Percentiles rank a stretch among this genome's conserved stretches.
phyloP scores from a whole-genome alignment of 2,797 vertebrate species.

The Gymnoscopelus braueri region DNA sequence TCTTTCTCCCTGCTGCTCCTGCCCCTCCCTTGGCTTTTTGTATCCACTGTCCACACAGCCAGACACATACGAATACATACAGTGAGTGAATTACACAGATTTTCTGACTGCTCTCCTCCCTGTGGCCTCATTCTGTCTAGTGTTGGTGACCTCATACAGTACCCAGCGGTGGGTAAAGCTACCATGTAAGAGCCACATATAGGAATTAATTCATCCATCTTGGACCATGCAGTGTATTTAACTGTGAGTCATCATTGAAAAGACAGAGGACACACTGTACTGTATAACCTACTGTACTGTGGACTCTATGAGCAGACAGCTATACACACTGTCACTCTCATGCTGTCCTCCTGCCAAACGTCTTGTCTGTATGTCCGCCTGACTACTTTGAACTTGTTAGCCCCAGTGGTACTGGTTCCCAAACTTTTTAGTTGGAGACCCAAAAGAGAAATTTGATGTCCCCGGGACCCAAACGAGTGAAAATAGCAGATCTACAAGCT shows the following conservation, averaged over 20 bases:
- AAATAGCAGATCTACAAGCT: no score
- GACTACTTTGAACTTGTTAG: constrained; percentile 13
- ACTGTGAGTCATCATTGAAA: constrained; percentile 31
- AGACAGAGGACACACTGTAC: constrained; percentile 29
- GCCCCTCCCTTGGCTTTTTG: neutral
- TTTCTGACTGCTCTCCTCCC: neutral
- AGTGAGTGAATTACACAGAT: neutral
- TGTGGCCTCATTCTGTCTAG: constrained; percentile 32
- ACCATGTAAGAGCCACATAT: constrained; percentile 17
- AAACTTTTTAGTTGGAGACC: no score
- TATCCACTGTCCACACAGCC: neutral
- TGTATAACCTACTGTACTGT: neutral
- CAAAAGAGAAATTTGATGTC: no score
- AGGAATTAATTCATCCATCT: constrained; percentile 16
- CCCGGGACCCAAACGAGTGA: no score
- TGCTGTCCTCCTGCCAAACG: constrained; percentile 50
- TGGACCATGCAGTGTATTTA: constrained; percentile 13
- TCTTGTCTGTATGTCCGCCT: constrained; percentile 37
- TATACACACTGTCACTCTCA: constrained; percentile 38
- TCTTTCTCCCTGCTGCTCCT: neutral
- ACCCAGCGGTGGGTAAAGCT: constrained; percentile 16
- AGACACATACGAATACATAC: constrained; percentile 6
- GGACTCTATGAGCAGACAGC: constrained; percentile 43
- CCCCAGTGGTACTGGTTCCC: no score
- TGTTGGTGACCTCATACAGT: constrained; percentile 35